Evolutionary conservation across 92 coral and sea anemone genomes (phyloP).

Genomic region (Pocillopora grandis): DNA sequence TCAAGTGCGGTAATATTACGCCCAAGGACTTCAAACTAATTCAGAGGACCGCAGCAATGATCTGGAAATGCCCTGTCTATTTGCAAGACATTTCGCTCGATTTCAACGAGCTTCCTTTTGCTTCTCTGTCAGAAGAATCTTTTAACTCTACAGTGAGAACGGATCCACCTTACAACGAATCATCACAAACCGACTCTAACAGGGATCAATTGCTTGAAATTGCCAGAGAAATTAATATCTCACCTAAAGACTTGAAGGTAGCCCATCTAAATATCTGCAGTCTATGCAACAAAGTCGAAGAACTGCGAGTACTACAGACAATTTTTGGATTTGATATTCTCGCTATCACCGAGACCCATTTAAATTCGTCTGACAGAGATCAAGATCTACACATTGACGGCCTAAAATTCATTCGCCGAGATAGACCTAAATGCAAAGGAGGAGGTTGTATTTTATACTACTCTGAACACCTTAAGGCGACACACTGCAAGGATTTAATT

Average conservation of each 20-base stretch:
- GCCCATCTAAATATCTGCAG: neutral
- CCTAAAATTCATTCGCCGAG: slow-evolving; percentile 28
- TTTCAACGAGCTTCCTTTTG: slow-evolving; percentile 31
- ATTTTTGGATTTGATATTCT: too few relatives aligned
- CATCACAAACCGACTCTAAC: slow-evolving; percentile 29
- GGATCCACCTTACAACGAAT: slow-evolving; percentile 37
- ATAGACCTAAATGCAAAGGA: slow-evolving; percentile 41
- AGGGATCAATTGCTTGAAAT: slow-evolving; percentile 29
- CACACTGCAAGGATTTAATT: neutral
- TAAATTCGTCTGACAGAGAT: slow-evolving; percentile 25
- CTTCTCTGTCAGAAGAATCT: slow-evolving; percentile 40
- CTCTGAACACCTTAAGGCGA: slow-evolving; percentile 50
- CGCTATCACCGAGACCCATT: slow-evolving; percentile 48
- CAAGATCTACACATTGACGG: slow-evolving; percentile 24
- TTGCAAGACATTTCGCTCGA: slow-evolving; percentile 33
- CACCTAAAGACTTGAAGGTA: slow-evolving; percentile 20
- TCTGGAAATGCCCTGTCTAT: slow-evolving; percentile 32
- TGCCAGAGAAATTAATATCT: slow-evolving; percentile 36
- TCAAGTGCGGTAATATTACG: slow-evolving; percentile 35
- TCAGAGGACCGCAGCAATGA: slow-evolving; percentile 21
- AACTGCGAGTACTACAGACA: too few relatives aligned
- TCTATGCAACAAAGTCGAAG: too few relatives aligned
- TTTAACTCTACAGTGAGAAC: slow-evolving; percentile 35
- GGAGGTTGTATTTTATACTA: slow-evolving; percentile 48
- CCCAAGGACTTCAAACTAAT: slow-evolving; percentile 19